Evolutionary conservation across 2,888 invertebrate genomes (phyloP), one percentile per base, ranked within the genome.

Genomic region (Phalera bucephala): DNA sequence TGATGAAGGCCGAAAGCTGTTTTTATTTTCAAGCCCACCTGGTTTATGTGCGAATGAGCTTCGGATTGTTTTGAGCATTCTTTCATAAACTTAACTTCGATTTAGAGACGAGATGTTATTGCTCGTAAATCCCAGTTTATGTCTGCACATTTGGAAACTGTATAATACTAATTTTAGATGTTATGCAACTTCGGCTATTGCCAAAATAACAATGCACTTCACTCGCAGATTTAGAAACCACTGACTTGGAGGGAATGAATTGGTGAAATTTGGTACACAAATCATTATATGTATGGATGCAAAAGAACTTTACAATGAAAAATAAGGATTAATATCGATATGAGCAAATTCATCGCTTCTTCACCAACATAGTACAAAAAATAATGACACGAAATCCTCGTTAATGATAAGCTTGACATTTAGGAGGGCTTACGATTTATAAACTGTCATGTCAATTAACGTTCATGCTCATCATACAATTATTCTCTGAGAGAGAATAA

Each of bases 111-210:
- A 81, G 71, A 63, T 77, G 68, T 54, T 45, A 56, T 58, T 71
- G 68, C 51, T 80, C 82, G 76, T 86, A 85, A 86, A 85, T 68
- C 57, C 28, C 51, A 51, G 65, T 81, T 81, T 81, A 86, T 81
- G 80, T 72, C 65, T 59, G 72, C 75, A 69, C 72, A 72, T 84
- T 80, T 69, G 69, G 69, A 59, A 72, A 69, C 66, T 62, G 67
- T 76, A 60, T 63, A 56, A 47, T 65, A 67, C 74, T 73, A 72
- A 78, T 70, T 80, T 78, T 75, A 76, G 77, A 72, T 52, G 64
- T 81, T 76, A 69, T 76, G 76, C 70, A 72, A 77, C 12, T 12
- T 10, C 5, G 3, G 17, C 3, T 5, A 17, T 3, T 31, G 13
- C 11, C 35, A 32, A 21, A 36, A 31, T 41, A 12, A 20, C 9